phyloP scores from a whole-genome alignment of 1,140 invertebrate species.

The Himalopsyche phryganea region DNA sequence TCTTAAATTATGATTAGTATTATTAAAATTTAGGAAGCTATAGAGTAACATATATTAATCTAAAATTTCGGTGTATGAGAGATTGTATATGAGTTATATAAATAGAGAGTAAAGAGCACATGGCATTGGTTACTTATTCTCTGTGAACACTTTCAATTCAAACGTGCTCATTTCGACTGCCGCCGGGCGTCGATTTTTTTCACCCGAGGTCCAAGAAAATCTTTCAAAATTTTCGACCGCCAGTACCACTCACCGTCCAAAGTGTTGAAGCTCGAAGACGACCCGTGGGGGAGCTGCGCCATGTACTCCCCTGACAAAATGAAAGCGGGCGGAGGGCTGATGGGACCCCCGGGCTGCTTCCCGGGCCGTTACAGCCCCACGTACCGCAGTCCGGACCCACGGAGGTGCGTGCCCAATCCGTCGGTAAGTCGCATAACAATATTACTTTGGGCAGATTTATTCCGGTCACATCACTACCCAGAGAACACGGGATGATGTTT shows the following conservation, averaged over 20 bases:
- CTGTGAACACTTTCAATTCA: not conserved
- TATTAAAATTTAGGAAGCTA: too few species aligned
- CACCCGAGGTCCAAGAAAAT: conserved; percentile 34
- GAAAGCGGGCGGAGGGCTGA: conserved; percentile 51
- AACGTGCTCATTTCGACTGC: not conserved
- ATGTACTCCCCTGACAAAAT: conserved; percentile 54
- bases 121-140: too few species aligned
- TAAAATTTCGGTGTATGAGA: too few species aligned
- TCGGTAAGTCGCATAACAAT: conserved; percentile 42
- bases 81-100: too few species aligned
- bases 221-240: conserved; percentile 54
- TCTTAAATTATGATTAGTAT: too few species aligned
- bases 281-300: conserved; percentile 54
- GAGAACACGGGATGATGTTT: too few species aligned
- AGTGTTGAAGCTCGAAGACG: conserved; percentile 55
- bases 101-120: too few species aligned
- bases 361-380: conserved; percentile 51
- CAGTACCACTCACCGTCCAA: conserved; percentile 55
- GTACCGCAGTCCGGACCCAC: conserved; percentile 47
- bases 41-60: too few species aligned
- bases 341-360: conserved; percentile 51
- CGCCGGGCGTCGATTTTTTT: conserved; percentile 14
- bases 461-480: too few species aligned
- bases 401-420: conserved; percentile 50
- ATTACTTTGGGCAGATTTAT: too few species aligned